Percentiles rank a stretch among this genome's conserved stretches.
These are phyloP conservation scores for Drosophila micromelanica DNA, from an alignment of 1,140 invertebrate genomes.

Conservation along the genomic window DNA sequence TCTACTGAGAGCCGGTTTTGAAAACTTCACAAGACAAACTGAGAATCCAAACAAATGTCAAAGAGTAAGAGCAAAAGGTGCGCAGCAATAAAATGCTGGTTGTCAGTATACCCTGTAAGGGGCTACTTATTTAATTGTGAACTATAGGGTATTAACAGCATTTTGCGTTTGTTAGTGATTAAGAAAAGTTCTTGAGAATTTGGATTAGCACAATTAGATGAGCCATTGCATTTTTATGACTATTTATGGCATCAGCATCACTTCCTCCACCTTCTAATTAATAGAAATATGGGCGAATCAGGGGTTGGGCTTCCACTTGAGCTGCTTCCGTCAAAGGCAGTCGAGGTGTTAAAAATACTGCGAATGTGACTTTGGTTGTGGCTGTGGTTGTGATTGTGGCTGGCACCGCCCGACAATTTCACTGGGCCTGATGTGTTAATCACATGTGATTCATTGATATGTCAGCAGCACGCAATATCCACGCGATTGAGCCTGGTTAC, in stretches of 20 bases:
- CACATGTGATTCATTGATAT: slow-evolving; percentile 24
- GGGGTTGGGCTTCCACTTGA: background rate
- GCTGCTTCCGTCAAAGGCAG: slow-evolving; percentile 33
- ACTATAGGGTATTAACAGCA: too few species aligned
- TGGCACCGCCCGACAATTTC: slow-evolving; percentile 33
- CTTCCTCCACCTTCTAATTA: slow-evolving; percentile 24
- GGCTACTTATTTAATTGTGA: too few species aligned
- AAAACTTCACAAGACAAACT: too few species aligned
- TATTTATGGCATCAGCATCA: slow-evolving; percentile 17
- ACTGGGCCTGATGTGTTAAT: slow-evolving; percentile 1
- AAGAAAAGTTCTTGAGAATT: slow-evolving; percentile 21
- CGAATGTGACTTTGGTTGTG: background rate
- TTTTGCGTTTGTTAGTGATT: background rate
- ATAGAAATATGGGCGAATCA: slow-evolving; percentile 17
- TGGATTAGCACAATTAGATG: slow-evolving; percentile 37
- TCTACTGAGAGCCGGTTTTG: background rate
- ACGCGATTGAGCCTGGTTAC: slow-evolving; percentile 6
- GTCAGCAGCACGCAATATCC: background rate
- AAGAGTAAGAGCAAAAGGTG: too few species aligned
- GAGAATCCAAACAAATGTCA: too few species aligned
- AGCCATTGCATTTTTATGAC: slow-evolving; percentile 29
- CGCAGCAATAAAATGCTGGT: too few species aligned
- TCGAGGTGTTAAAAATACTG: slow-evolving; percentile 37
- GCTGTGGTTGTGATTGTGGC: background rate
- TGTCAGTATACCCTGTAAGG: too few species aligned